These are phyloP conservation scores for Elephantulus edwardii DNA, from an alignment of 2,113 vertebrate genomes.

Conservation along the genomic window DNA sequence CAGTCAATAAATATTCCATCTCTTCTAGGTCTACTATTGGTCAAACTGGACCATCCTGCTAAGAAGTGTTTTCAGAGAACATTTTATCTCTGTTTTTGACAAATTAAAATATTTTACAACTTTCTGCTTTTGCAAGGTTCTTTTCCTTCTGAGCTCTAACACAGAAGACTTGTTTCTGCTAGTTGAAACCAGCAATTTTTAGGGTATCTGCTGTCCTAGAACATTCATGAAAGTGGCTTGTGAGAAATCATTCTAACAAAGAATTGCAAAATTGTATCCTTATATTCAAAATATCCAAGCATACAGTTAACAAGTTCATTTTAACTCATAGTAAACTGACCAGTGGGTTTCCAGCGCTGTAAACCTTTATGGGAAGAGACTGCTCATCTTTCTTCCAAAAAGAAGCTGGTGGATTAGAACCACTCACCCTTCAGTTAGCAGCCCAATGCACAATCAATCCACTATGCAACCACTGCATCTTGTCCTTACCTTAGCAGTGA, in stretches of 20 bases:
- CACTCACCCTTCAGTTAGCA: too few species aligned
- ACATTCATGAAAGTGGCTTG: not conserved
- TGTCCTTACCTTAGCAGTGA: constrained; percentile 93
- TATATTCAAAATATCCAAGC: too few species aligned
- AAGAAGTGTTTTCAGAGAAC: not conserved
- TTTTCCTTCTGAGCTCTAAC: not conserved
- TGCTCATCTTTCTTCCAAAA: too few species aligned
- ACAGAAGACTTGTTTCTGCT: not conserved
- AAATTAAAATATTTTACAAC: not conserved
- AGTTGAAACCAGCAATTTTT: not conserved
- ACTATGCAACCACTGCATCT: too few species aligned
- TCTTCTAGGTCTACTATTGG: not conserved
- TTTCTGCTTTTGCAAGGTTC: not conserved
- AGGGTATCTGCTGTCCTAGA: not conserved
- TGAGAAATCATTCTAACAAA: not conserved
- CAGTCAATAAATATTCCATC: not conserved
- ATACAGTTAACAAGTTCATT: too few species aligned
- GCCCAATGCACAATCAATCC: too few species aligned
- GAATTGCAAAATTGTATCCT: not conserved
- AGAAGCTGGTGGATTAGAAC: too few species aligned
- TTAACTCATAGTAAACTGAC: too few species aligned
- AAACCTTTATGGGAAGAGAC: too few species aligned
- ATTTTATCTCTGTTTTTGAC: not conserved
- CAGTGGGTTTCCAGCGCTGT: too few species aligned
- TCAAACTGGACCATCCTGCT: not conserved